phyloP scores from a whole-genome alignment of 2,113 vertebrate genomes.

The Asarcornis scutulata region DNA sequence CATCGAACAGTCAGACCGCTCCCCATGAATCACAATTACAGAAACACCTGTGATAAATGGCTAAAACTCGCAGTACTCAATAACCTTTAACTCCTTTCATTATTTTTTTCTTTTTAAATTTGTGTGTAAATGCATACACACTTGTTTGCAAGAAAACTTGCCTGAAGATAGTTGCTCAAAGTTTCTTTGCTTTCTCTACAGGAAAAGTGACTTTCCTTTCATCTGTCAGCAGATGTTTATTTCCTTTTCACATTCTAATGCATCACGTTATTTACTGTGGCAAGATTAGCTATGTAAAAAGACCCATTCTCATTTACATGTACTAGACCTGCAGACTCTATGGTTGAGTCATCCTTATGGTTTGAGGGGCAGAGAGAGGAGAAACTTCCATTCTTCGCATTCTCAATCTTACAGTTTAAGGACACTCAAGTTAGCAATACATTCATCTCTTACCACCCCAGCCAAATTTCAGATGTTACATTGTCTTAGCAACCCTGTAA shows the following conservation, averaged over 20 bases:
- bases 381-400: not conserved
- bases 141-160: not conserved
- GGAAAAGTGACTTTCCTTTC: not conserved
- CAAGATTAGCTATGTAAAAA: not conserved
- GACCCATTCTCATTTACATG: not conserved
- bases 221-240: not conserved
- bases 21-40: slow-evolving; percentile 65
- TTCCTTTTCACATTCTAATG: not conserved
- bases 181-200: not conserved
- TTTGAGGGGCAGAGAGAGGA: not conserved
- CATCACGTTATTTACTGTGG: not conserved
- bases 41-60: slow-evolving; percentile 52
- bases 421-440: not conserved
- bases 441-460: not conserved
- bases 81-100: not conserved
- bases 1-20: slow-evolving; percentile 14
- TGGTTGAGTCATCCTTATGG: not conserved
- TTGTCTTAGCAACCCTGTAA: not conserved
- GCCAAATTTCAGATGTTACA: not conserved
- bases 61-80: slow-evolving; percentile 15
- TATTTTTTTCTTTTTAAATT: not conserved
- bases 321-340: not conserved
- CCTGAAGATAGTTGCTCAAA: not conserved
- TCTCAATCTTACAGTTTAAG: not conserved
- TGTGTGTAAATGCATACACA: not conserved